These are phyloP conservation scores for Polydrusus cervinus DNA, from an alignment of 2,888 invertebrate species.

Conservation along the genomic window DNA sequence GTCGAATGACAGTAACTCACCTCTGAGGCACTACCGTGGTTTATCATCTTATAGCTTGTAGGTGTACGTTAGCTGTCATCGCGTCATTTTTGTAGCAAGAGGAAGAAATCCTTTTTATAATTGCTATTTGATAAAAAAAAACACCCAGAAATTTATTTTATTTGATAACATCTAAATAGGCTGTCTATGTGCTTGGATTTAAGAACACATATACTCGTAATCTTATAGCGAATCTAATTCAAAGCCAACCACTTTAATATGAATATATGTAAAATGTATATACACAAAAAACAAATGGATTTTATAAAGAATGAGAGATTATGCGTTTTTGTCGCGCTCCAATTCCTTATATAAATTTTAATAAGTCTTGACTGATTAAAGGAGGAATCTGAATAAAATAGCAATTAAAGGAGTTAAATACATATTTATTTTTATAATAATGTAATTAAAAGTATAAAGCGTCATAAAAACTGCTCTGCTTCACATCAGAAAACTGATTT, in stretches of 20 bases:
- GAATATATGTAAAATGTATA: conserved; percentile 11
- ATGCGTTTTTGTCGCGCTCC: conserved; percentile 25
- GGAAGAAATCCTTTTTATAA: not conserved
- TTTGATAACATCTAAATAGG: conserved; percentile 10
- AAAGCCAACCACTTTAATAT: not conserved
- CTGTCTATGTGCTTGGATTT: not conserved
- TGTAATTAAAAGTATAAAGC: conserved; percentile 8
- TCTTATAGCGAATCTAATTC: conserved; percentile 5
- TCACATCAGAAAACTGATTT: conserved; percentile 6
- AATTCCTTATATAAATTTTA: conserved; percentile 28
- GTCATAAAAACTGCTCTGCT: conserved; percentile 8
- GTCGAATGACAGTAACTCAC: no score
- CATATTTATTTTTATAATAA: conserved; percentile 28
- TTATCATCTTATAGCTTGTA: no score
- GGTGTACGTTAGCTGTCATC: no score
- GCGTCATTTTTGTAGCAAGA: no score
- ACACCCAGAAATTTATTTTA: not conserved
- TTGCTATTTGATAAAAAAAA: not conserved
- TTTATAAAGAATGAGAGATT: conserved; percentile 14
- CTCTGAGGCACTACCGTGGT: no score
- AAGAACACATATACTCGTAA: conserved; percentile 2
- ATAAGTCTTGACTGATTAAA: conserved; percentile 29
- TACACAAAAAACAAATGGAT: conserved; percentile 19
- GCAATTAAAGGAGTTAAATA: conserved; percentile 27
- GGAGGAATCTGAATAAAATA: conserved; percentile 27